Conservation (phyloP, 2,888 invertebrate genomes). For the Leptopilina myrica region DNA sequence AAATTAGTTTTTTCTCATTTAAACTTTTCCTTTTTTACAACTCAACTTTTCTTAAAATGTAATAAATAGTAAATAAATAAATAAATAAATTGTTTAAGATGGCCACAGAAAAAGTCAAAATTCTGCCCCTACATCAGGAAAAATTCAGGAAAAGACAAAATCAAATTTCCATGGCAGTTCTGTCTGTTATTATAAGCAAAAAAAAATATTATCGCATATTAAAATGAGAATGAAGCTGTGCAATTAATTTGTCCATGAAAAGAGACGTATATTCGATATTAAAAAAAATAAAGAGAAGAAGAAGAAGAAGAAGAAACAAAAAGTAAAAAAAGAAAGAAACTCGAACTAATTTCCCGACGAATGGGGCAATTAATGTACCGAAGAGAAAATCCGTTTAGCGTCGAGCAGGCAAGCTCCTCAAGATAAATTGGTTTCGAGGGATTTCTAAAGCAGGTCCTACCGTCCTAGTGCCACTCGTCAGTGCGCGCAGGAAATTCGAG, state of each 20-base stretch:
- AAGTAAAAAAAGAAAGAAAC: conserved; percentile 3
- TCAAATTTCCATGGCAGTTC: not conserved
- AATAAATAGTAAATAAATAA: too few relatives aligned
- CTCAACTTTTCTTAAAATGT: too few relatives aligned
- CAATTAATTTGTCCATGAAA: conserved; percentile 15
- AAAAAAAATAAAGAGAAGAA: not conserved
- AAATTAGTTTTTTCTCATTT: too few relatives aligned
- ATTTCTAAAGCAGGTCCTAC: conserved; percentile 71
- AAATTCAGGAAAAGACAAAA: too few relatives aligned
- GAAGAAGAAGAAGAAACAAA: too few relatives aligned
- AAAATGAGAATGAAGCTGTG: conserved; percentile 1
- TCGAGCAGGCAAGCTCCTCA: conserved; percentile 63
- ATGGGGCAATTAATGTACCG: conserved; percentile 67
- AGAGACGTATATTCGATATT: conserved; percentile 19
- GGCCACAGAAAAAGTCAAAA: too few relatives aligned
- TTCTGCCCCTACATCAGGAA: too few relatives aligned
- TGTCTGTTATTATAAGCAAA: not conserved
- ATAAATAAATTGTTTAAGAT: too few relatives aligned
- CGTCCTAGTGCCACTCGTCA: conserved; percentile 51
- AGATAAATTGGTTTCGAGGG: conserved; percentile 72
- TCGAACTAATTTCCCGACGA: conserved; percentile 68
- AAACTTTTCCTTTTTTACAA: too few relatives aligned
- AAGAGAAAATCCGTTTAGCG: conserved; percentile 71
- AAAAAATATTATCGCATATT: not conserved
- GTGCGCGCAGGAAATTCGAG: conserved; percentile 59